Base-by-base conservation (phyloP, 2,888 invertebrate species). In the Apamea crenata region DNA sequence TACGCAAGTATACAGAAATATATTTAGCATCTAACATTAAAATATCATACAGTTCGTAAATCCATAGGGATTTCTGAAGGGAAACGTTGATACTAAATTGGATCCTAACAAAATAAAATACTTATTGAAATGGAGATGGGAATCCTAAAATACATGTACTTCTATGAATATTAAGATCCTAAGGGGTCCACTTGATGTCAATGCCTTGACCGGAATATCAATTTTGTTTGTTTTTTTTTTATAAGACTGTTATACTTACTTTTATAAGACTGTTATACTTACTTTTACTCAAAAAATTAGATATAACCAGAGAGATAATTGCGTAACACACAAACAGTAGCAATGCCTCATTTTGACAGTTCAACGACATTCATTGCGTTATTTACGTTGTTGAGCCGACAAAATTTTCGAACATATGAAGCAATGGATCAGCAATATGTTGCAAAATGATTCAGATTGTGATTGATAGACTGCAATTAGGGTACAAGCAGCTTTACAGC, bases 61-160 rank as follows among this genome's bases (percentile, higher is more conserved):
- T 74, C 68, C 61, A 40, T 67, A 53, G 69, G 67, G 78, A 75
- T 67, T 40, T 67, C 50, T 29, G 32, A 36, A 74, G 50, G 72
- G 73, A 84, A 68, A 61, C 61, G 36, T 40, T 1, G 74, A 63
- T 66, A 70, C 66, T 61, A 68, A 74, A 86, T 77, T 78, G 76
- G 80, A 80, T 77, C 36, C 78, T 82, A 75, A 77, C 65, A 77
- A 87, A 82, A 85, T 77, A 78, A 82, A 78, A 79, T 71, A 82
- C 82, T 71, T 80, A 82, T 82, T 84, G 70, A 77, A 77, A 84
- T 85, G 68, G 36, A 40, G 66, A 71, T 72, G 47, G 63, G 32
- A 56, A 69, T 68, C 50, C 59, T 72, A 36, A 53, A 74, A 63
- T 47, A 71, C 21, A 44, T 73, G 56, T 36, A 73, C 66, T 66